Evolutionary conservation across 1,140 invertebrate species (phyloP), one percentile per base, ranked within the genome.

Genomic region (Hormaphis cornu): DNA sequence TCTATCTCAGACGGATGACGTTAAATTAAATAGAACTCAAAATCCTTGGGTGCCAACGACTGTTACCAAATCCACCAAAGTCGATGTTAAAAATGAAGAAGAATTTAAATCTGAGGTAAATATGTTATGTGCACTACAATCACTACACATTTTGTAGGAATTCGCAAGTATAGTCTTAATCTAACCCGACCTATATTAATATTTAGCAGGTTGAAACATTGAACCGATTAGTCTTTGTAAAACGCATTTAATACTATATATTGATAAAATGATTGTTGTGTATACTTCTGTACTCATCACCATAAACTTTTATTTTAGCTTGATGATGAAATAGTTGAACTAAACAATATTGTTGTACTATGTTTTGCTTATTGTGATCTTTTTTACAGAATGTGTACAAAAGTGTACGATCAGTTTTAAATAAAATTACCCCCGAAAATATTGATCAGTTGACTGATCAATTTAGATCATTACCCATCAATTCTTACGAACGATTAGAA

Each of bases 371-470:
- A n/a, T n/a, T n/a, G n/a, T n/a, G n/a, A n/a, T n/a, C n/a, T 18
- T 72, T 72, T 73, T 75, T 75, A 73, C 78, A 89, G 81, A 85
- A 87, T 26, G 77, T 97, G 61, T 87, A 90, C 72, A 91, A 89
- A 75, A 87, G 83, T 73, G 89, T 96, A 58, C 83, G 92, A 70
- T 89, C 91, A 76, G 90, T 97, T 56, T 79, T 98, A 4, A 97
- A 98, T 78, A 97, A 97, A 78, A 79, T 98, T 33, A 97, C 94
- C 0, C 95, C 94, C 1, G 89, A 97, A 76, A 95, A 95, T 76
- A 94, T 95, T 75, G 83, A 87, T 40, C 89, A 85, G 2, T 79
- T 97, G 30, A 81, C 94, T 2, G 82, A 85, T 24, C 89, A 91
- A 81, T 85, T 96, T 37, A 82, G 86, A 66, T 74, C 81, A 16